phyloP scores from a whole-genome alignment of 2,888 invertebrate species.

The Perizoma flavofasciatum region DNA sequence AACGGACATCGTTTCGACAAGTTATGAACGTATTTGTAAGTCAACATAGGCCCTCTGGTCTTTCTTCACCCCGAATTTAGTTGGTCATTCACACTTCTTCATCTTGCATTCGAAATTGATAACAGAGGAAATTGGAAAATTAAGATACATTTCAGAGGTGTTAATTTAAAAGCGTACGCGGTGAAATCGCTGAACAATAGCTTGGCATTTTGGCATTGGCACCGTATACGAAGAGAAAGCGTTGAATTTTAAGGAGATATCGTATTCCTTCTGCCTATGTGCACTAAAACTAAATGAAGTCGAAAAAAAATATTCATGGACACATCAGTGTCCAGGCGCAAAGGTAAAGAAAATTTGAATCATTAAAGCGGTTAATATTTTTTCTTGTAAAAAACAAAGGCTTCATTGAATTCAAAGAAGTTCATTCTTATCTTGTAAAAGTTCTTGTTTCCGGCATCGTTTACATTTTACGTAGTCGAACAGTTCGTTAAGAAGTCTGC shows the following conservation, averaged over 20 bases:
- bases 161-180: conserved; percentile 31
- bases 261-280: conserved; percentile 19
- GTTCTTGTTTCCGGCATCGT: conserved; percentile 15
- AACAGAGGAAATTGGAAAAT: too few species aligned
- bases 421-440: conserved; percentile 13
- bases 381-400: conserved; percentile 29
- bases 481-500: too few species aligned
- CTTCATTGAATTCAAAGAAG: conserved; percentile 20
- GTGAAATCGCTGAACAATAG: conserved; percentile 64
- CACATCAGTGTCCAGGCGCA: too few species aligned
- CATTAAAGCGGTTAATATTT: conserved; percentile 17
- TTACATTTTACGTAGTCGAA: not conserved
- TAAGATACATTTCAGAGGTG: not conserved
- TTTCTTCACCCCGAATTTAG: not conserved
- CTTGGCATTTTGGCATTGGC: too few species aligned
- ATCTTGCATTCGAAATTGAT: conserved; percentile 3
- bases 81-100: conserved; percentile 3
- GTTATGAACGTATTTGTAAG: too few species aligned
- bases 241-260: conserved; percentile 12
- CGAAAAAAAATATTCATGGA: too few species aligned
- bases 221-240: conserved; percentile 56
- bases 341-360: too few species aligned
- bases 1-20: too few species aligned
- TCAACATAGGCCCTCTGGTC: too few species aligned
- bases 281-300: conserved; percentile 14